Evolutionary conservation across 1,140 invertebrate genomes (phyloP).

Genomic region (Eumeta japonica): DNA sequence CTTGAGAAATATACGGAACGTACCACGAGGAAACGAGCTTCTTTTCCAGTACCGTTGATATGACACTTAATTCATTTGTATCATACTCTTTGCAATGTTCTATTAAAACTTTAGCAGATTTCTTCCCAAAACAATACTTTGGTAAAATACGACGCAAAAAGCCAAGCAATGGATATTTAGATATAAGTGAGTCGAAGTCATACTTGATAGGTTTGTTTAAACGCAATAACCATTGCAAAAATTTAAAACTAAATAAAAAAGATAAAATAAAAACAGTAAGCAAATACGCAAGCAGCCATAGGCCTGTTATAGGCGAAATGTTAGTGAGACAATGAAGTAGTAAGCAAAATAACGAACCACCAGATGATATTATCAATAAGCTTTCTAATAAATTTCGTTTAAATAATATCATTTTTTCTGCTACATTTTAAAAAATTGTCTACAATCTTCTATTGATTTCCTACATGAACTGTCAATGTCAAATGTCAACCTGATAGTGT

Average conservation of each 20-base stretch:
- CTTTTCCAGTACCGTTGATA: slow-evolving; percentile 46
- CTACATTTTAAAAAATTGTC: background rate
- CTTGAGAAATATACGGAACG: slow-evolving; percentile 45
- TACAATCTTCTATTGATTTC: no score
- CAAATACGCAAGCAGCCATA: slow-evolving; percentile 41
- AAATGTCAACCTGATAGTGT: no score
- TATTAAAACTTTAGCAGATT: background rate
- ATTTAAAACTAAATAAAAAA: slow-evolving; percentile 36
- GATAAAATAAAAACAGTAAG: slow-evolving; percentile 34
- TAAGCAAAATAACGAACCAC: slow-evolving; percentile 25
- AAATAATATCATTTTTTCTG: slow-evolving; percentile 29
- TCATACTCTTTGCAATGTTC: slow-evolving; percentile 36
- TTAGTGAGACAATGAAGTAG: slow-evolving; percentile 34
- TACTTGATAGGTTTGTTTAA: slow-evolving; percentile 45
- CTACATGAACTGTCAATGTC: no score
- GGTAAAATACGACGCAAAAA: slow-evolving; percentile 24
- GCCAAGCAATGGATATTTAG: slow-evolving; percentile 26
- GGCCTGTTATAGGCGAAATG: slow-evolving; percentile 37
- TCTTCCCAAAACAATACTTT: slow-evolving; percentile 10
- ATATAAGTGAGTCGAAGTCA: slow-evolving; percentile 25
- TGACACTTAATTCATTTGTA: slow-evolving; percentile 42
- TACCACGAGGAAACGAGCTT: slow-evolving; percentile 54
- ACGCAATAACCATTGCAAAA: slow-evolving; percentile 44
- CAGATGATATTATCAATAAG: slow-evolving; percentile 25
- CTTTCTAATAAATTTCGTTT: slow-evolving; percentile 40